A percentile compares a stretch with the other conserved stretches of the same genome.
Conservation (phyloP, 2,113 vertebrate species). For the Taxidea taxus region DNA sequence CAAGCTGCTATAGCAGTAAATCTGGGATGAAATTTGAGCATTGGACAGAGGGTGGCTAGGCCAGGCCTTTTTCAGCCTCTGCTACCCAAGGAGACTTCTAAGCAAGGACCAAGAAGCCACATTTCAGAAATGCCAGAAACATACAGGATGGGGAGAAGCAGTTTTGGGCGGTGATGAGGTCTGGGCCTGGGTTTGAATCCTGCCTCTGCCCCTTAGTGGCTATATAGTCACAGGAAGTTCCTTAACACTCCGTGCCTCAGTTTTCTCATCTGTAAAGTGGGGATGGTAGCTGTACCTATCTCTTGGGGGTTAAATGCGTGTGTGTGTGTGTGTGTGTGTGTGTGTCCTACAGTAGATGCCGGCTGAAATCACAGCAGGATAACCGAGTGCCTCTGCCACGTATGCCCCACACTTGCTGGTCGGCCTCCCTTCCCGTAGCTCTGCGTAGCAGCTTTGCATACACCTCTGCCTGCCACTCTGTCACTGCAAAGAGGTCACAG, state of each 20-base stretch:
- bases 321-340: no score
- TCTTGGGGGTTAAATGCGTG: neutral
- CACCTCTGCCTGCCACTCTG: neutral
- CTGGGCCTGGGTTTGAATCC: neutral
- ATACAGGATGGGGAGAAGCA: no score
- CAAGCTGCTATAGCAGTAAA: neutral
- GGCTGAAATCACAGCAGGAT: no score
- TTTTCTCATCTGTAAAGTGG: neutral
- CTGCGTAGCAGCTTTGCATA: neutral
- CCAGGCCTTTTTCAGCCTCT: neutral
- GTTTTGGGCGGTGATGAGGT: neutral
- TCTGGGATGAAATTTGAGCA: neutral
- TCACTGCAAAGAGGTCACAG: neutral
- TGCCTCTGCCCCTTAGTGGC: neutral
- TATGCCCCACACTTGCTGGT: neutral
- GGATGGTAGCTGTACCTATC: fast-evolving
- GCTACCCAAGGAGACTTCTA: neutral
- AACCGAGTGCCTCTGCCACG: no score
- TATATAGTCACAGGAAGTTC: neutral
- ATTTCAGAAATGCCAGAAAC: neutral
- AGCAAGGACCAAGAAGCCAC: neutral
- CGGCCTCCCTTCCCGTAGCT: neutral
- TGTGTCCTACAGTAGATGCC: neutral
- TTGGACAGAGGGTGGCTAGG: neutral
- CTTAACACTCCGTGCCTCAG: neutral